Conservation (phyloP, 2,797 vertebrate genomes). For the Chiloscyllium punctatum region DNA sequence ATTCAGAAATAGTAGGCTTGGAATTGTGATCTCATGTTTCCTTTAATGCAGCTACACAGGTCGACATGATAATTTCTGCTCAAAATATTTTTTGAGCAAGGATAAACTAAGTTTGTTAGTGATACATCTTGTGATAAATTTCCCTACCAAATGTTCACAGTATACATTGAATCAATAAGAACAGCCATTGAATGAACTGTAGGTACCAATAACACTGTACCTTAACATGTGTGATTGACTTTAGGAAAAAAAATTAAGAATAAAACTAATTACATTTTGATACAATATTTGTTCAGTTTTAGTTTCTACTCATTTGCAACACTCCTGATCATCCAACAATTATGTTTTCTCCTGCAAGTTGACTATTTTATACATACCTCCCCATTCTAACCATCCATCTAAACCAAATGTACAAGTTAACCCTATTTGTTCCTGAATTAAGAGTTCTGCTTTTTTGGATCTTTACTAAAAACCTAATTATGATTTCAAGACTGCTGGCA, state of each 20-base stretch:
- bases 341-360: neutral
- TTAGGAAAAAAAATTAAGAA: neutral
- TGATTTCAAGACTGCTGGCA: neutral
- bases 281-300: neutral
- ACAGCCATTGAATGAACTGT: too few species aligned
- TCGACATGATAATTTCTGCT: neutral
- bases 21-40: neutral
- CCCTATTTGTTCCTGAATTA: neutral
- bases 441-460: too few species aligned
- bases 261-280: neutral
- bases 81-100: neutral
- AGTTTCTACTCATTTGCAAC: neutral
- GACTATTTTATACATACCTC: neutral
- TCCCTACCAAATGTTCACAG: too few species aligned
- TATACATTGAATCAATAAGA: neutral
- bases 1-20: neutral
- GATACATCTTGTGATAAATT: neutral
- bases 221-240: neutral
- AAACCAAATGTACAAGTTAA: neutral
- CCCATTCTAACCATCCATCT: neutral
- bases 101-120: neutral
- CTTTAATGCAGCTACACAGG: neutral
- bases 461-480: too few species aligned
- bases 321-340: neutral
- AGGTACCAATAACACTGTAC: neutral